phyloP scores from a whole-genome alignment of 30 jellyfish, hydroid and myxozoan genomes.

The Aurelia sp. region DNA sequence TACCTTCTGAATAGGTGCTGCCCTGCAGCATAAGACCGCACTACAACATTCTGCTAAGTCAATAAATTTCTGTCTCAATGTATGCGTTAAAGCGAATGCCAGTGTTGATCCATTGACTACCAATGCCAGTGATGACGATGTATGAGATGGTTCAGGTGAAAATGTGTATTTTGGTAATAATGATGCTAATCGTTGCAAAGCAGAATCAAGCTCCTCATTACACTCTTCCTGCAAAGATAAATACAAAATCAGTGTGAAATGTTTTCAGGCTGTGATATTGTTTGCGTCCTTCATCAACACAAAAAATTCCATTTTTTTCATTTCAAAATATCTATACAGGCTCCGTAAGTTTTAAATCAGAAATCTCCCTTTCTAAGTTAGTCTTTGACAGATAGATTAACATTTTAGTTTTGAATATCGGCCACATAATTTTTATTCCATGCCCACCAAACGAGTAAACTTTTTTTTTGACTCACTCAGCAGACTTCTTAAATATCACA shows the following conservation, averaged over 20 bases:
- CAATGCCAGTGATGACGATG: constrained; percentile 76
- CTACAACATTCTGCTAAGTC: constrained; percentile 83
- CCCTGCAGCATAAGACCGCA: constrained; percentile 94
- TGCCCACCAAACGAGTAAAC: too few species aligned
- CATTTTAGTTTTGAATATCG: too few species aligned
- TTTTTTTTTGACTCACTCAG: too few species aligned
- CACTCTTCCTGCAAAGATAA: constrained; percentile 72
- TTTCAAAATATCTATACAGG: too few species aligned
- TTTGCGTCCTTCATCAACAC: too few species aligned
- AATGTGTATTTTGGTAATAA: constrained; percentile 61
- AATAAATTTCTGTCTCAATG: constrained; percentile 81
- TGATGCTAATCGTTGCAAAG: constrained; percentile 55
- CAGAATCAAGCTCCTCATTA: constrained; percentile 79
- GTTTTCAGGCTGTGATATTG: too few species aligned
- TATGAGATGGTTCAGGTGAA: constrained; percentile 45
- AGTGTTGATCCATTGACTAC: constrained; percentile 87
- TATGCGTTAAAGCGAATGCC: constrained; percentile 82
- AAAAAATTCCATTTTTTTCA: too few species aligned
- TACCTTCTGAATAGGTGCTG: constrained; percentile 98
- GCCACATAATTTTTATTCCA: too few species aligned
- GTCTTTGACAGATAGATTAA: too few species aligned
- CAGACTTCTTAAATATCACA: too few species aligned
- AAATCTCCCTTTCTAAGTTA: too few species aligned
- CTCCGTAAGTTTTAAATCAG: too few species aligned
- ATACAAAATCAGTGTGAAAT: neutral